A percentile compares a stretch with the other conserved stretches of the same genome.
Conservation (phyloP, 2,113 vertebrate species). For the Nipponia nippon region DNA sequence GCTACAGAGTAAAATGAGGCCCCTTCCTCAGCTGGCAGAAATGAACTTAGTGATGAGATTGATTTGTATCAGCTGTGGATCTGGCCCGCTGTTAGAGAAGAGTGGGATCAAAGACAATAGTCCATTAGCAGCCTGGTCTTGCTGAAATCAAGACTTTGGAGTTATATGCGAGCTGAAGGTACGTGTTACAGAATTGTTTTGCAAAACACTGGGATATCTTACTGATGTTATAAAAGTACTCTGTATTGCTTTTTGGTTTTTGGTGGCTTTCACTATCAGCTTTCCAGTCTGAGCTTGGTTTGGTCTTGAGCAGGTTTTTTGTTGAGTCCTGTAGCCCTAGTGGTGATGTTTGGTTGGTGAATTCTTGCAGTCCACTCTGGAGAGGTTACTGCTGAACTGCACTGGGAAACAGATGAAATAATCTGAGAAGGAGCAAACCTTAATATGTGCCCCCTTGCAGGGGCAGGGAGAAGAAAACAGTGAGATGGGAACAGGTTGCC, state of each 20-base stretch:
- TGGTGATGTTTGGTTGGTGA: background rate
- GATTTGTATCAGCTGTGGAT: constrained; percentile 10
- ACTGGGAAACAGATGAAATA: background rate
- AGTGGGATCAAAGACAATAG: background rate
- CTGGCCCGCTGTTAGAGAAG: background rate
- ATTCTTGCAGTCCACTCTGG: background rate
- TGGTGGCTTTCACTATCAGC: background rate
- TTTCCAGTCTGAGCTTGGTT: background rate
- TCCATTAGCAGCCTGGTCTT: background rate
- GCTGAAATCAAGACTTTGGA: background rate
- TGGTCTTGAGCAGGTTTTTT: background rate
- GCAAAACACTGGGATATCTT: accelerated
- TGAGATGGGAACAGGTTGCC: background rate
- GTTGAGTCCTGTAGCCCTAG: background rate
- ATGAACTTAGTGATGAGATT: background rate
- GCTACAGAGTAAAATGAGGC: background rate
- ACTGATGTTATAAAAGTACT: background rate
- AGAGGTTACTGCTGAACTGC: background rate
- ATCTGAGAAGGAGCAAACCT: background rate
- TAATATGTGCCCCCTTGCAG: background rate
- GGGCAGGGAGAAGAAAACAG: background rate
- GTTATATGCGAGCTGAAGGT: background rate
- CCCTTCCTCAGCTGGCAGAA: background rate
- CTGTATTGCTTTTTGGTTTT: background rate
- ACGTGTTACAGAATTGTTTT: background rate